Percentiles rank a stretch among this genome's conserved stretches.
phyloP scores from a whole-genome alignment of 2,113 vertebrate species.

The Falcunculus frontatus region DNA sequence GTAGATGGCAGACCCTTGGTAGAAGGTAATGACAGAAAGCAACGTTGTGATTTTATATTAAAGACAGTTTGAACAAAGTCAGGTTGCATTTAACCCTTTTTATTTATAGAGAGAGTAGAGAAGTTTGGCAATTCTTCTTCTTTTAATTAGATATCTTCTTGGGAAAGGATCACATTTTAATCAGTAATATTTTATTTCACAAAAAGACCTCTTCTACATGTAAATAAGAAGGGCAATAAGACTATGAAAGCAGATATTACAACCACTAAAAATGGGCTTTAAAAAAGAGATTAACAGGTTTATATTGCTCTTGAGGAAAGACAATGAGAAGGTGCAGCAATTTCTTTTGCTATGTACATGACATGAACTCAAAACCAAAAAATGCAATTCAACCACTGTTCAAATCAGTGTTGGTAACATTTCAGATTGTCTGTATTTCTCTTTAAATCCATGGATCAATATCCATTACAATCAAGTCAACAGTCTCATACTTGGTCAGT shows the following conservation, averaged over 20 bases:
- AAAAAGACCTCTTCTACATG: background rate
- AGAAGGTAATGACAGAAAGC: background rate
- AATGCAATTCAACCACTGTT: background rate
- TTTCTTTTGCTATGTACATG: background rate
- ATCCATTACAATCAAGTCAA: background rate
- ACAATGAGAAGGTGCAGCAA: background rate
- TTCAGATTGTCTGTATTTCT: background rate
- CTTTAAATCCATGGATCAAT: background rate
- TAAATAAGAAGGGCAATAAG: background rate
- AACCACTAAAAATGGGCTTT: background rate
- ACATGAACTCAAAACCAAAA: background rate
- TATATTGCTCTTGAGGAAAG: background rate
- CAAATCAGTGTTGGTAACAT: background rate
- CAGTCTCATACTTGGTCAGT: background rate
- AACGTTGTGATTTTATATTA: background rate
- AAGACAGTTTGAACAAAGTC: background rate
- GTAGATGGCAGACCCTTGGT: background rate
- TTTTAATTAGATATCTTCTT: background rate
- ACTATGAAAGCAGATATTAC: background rate
- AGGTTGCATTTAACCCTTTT: background rate
- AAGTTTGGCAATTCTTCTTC: background rate
- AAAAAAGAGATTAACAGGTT: background rate
- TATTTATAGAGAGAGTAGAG: background rate
- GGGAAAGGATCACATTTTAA: background rate
- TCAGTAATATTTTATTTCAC: background rate